Evolutionary conservation across 2,888 invertebrate genomes (phyloP), one percentile per base, ranked within the genome.

Genomic region (Alviniconcha strummeri): DNA sequence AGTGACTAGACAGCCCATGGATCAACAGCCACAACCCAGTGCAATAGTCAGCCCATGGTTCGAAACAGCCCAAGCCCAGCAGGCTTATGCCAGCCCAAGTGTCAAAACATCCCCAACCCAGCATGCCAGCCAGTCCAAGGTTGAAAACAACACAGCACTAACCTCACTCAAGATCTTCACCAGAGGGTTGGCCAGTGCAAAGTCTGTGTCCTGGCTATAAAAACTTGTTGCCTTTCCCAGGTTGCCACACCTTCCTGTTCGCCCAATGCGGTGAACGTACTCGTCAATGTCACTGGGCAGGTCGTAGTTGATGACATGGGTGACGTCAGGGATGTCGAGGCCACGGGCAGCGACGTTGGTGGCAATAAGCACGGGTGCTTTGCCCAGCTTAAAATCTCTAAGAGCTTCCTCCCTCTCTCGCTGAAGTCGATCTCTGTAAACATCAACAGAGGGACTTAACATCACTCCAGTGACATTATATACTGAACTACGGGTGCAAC

Each of bases 271-370:
- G 95, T 99, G 99, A 85, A 99, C 99, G 94, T 99, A 99, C 94
- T 99, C 99, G 94, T 99, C 99, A 88, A 99, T 98, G 94, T 99
- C 98, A 54, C 97, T 97, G 78, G 99, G 99, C 93, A 99, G 95
- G 95, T 99, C 99, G 95, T 98, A 99, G 95, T 99, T 99, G 91
- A 99, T 98, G 89, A 99, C 99, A 95, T 99, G 99, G 93, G 98
- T 98, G 87, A 99, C 99, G 94, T 99, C 98, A 0, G 99, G 99
- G 77, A 92, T 92, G 83, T 92, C 97, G 0, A 99, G 94, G 0
- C 99, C 99, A 83, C 99, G 95, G 0, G 98, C 97, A 0, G 98
- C 98, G 0, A 99, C 98, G 0, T 97, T 97, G 0, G 99, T 99
- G 0, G 99, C 99, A 0, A 99, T 97, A 0, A 99, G 94, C 71